Conservation (phyloP, 2,113 vertebrate species). For the Hippocampus mohnikei region DNA sequence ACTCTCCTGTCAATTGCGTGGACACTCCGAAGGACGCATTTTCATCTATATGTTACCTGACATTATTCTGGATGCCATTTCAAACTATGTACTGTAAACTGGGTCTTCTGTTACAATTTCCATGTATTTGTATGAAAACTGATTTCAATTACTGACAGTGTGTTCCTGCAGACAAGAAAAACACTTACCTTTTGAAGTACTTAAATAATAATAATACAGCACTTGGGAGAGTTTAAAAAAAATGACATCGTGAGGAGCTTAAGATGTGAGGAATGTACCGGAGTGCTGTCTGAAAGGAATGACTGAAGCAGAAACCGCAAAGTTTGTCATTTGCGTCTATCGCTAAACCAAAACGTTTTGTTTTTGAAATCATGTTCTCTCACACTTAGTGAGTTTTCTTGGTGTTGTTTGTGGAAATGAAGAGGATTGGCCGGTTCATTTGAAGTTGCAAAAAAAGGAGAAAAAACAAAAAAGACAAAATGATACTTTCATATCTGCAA, state of each 20-base stretch:
- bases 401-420: conserved; percentile 31
- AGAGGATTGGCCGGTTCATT: conserved; percentile 39
- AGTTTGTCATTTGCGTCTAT: conserved; percentile 37
- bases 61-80: conserved; percentile 40
- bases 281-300: conserved; percentile 35
- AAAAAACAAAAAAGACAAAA: conserved; percentile 4
- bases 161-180: conserved; percentile 11
- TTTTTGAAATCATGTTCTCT: conserved; percentile 44
- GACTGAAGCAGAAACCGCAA: conserved; percentile 19
- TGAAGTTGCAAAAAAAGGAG: conserved; percentile 41
- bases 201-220: conserved; percentile 24
- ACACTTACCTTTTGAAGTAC: conserved; percentile 19
- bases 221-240: conserved; percentile 34
- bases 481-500: conserved; percentile 58
- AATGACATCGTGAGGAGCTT: conserved; percentile 14
- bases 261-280: conserved; percentile 60
- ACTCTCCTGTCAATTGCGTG: conserved; percentile 20
- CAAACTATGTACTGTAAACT: conserved; percentile 62
- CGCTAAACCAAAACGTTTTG: conserved; percentile 62
- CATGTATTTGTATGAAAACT: conserved; percentile 11
- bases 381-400: conserved; percentile 39
- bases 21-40: conserved; percentile 24
- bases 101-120: conserved; percentile 55
- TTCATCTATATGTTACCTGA: background rate
- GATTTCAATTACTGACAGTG: conserved; percentile 43